A percentile compares a stretch with the other conserved stretches of the same genome.
These are phyloP conservation scores for Andrena minutula DNA, from an alignment of 2,888 invertebrate species.

Conservation along the genomic window DNA sequence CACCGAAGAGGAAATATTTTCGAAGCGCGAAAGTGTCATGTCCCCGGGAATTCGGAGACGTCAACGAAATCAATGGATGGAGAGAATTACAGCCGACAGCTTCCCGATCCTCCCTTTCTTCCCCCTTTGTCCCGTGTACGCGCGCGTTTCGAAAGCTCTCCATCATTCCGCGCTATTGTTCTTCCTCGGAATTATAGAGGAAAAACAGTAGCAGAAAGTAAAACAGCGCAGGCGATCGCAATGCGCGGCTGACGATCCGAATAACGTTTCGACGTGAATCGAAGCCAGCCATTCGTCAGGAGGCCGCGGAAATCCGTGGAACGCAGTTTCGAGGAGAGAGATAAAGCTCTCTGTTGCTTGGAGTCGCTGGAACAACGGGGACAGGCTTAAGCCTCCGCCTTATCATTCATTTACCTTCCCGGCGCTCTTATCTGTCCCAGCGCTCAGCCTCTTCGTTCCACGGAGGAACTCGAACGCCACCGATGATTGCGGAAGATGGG, in stretches of 20 bases:
- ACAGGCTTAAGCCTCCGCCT: slow-evolving; percentile 25
- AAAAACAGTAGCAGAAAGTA: not conserved
- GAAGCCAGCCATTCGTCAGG: slow-evolving; percentile 14
- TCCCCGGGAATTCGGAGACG: slow-evolving; percentile 58
- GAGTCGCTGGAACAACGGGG: slow-evolving; percentile 34
- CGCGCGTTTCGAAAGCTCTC: slow-evolving; percentile 26
- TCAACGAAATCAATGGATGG: slow-evolving; percentile 61
- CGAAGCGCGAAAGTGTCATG: not conserved
- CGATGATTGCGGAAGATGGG: slow-evolving; percentile 20
- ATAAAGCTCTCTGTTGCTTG: slow-evolving; percentile 19
- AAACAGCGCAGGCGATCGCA: not conserved
- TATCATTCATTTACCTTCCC: slow-evolving; percentile 37
- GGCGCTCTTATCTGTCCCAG: slow-evolving; percentile 5
- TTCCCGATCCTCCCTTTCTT: slow-evolving; percentile 63
- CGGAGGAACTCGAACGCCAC: not conserved
- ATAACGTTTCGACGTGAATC: not conserved
- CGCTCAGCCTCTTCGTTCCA: slow-evolving; percentile 23
- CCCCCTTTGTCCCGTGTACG: not conserved
- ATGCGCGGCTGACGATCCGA: not conserved
- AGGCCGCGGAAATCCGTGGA: slow-evolving; percentile 23
- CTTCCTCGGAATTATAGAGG: not conserved
- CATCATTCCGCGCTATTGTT: slow-evolving; percentile 25
- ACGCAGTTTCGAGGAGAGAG: slow-evolving; percentile 15
- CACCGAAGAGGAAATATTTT: not conserved
- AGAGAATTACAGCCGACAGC: slow-evolving; percentile 65